phyloP scores from a whole-genome alignment of 2,888 invertebrate genomes.

The Himalopsyche japonica region DNA sequence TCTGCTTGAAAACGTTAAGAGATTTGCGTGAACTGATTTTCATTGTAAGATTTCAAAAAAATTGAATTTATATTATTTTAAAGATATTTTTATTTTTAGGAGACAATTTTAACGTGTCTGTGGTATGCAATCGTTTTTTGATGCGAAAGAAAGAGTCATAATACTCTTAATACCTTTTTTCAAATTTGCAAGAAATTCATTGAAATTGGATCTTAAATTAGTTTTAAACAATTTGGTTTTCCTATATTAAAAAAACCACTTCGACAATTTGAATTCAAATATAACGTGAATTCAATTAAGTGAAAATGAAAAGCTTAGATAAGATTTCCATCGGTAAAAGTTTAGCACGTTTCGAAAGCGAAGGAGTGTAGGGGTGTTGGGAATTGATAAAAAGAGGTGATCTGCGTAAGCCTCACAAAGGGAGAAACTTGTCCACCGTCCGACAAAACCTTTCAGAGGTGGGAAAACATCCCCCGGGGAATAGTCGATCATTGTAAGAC shows the following conservation, averaged over 20 bases:
- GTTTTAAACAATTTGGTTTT: background rate
- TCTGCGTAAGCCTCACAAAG: background rate
- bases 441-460: background rate
- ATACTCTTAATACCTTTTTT: background rate
- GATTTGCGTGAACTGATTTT: no score
- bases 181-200: background rate
- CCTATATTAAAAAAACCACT: background rate
- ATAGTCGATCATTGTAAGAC: background rate
- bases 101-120: no score
- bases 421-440: background rate
- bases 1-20: no score
- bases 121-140: no score
- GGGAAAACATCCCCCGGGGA: background rate
- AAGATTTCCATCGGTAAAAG: background rate
- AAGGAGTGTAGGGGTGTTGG: background rate
- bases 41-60: no score
- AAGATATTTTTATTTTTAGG: no score
- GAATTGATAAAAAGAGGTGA: background rate
- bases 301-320: background rate
- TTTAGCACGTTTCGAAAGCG: background rate
- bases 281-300: background rate
- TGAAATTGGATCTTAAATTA: background rate
- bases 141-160: no score
- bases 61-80: no score
- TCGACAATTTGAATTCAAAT: background rate